Conservation (phyloP, 1,140 invertebrate genomes). For the Drosophila punjabiensis region DNA sequence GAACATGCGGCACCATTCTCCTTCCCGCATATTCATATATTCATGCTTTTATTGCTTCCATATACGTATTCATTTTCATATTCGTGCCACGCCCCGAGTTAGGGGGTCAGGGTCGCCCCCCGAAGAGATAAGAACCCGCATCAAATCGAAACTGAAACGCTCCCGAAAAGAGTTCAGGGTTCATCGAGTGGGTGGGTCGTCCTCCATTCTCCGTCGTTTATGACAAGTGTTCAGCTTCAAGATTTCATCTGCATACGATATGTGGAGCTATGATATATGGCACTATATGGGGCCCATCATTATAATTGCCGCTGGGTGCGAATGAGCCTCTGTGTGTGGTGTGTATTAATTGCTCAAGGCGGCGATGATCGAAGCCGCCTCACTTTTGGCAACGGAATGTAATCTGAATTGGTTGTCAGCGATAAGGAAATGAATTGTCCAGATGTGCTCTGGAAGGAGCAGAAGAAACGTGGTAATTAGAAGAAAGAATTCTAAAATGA, state of each 20-base stretch:
- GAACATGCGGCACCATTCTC: constrained; percentile 35
- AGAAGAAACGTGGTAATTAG: neutral
- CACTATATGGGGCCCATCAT: constrained; percentile 9
- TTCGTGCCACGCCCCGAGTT: constrained; percentile 16
- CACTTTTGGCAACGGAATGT: neutral
- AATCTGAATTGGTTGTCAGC: constrained; percentile 35
- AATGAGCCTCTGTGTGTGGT: neutral
- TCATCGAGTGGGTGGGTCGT: constrained; percentile 12
- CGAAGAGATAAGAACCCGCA: constrained; percentile 39
- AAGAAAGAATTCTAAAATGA: neutral
- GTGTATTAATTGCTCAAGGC: constrained; percentile 27
- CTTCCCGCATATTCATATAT: neutral
- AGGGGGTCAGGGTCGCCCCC: constrained; percentile 53
- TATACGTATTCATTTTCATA: constrained; percentile 13
- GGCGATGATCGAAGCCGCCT: constrained; percentile 24
- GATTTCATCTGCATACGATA: constrained; percentile 21
- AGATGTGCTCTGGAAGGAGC: neutral
- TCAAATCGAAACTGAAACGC: neutral
- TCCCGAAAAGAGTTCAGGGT: constrained; percentile 51
- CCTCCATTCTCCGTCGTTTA: neutral
- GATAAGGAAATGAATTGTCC: constrained; percentile 24
- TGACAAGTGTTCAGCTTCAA: constrained; percentile 25
- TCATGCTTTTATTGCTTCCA: neutral
- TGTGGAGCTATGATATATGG: neutral
- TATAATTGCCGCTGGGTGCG: constrained; percentile 28